A percentile compares a stretch with the other conserved stretches of the same genome.
Evolutionary conservation across 2,888 invertebrate species (phyloP).

Genomic region (Rhopalosiphum nymphaeae): DNA sequence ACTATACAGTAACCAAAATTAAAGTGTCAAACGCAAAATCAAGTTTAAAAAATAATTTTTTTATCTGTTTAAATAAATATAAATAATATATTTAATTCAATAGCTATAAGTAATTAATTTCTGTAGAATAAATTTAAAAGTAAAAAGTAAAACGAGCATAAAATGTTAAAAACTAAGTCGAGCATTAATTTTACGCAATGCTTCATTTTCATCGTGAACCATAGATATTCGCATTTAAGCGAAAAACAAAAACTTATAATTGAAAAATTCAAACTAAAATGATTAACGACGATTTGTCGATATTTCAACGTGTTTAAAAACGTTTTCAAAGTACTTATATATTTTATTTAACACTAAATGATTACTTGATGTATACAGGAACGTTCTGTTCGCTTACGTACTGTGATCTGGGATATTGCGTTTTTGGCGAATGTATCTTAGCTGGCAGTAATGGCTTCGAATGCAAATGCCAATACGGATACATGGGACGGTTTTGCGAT

Average conservation of each 20-base stretch:
- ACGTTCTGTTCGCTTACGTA: slow-evolving; percentile 82
- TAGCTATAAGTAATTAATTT: background rate
- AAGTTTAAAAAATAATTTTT: background rate
- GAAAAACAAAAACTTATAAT: background rate
- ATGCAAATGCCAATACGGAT: slow-evolving; percentile 80
- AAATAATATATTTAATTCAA: background rate
- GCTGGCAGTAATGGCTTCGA: slow-evolving; percentile 71
- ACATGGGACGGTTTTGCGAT: slow-evolving; percentile 78
- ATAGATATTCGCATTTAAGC: background rate
- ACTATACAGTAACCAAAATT: background rate
- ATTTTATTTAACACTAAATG: background rate
- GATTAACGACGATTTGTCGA: background rate
- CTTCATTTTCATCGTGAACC: background rate
- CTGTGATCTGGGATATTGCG: slow-evolving; percentile 79
- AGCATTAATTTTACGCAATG: background rate
- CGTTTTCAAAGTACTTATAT: background rate
- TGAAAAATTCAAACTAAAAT: background rate
- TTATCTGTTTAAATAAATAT: background rate
- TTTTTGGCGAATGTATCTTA: slow-evolving; percentile 73
- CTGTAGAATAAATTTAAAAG: background rate
- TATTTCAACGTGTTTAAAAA: background rate
- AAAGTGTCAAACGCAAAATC: background rate
- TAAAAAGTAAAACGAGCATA: background rate
- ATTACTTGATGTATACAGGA: slow-evolving; percentile 72
- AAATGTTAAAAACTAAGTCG: background rate